Evolutionary conservation across 2,888 invertebrate species (phyloP), one percentile per base, ranked within the genome.

Genomic region (Eudasyphora cyanicolor): DNA sequence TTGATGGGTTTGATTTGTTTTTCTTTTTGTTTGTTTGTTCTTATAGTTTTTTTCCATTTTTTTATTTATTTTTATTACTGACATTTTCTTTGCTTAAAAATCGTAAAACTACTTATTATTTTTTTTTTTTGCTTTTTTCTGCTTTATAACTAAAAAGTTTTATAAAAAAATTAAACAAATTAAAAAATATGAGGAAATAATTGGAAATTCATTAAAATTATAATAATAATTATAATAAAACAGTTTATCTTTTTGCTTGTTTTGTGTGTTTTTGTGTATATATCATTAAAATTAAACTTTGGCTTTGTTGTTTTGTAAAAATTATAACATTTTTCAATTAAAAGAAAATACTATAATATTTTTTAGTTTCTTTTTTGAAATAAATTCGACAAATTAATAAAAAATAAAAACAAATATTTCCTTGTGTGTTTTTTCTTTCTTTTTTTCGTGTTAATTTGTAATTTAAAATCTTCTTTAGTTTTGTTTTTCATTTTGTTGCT

Each of bases 1-100:
- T 91, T 91, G 90, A 90, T 91, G 91, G 92, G 90, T 91, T 90
- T 89, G 89, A 90, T 89, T 89, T 89, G 77, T 82, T 86, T 82
- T 42, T 67, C 24, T 64, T 17, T 35, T 86, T 85, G 69, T 85
- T 85, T 85, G 79, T 76, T 75, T 75, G 81, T 71, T 21, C 24
- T 21, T 76, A 57, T 85, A 38, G n/a, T n/a, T 60, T 32, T 67
- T 24, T 76, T 17, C 27, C 6, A 64, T 70, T 74, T 74, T 45
- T 60, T 42, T 79, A 54, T 75, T 74, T 82, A 29, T 49, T 38
- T 79, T 84, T 79, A 79, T 82, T 76, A 79, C 64, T 71, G 79
- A 84, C 57, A 77, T 80, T 71, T 74, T 42, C 24, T n/a, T n/a
- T n/a, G 35, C 51, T 74, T 79, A 76, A 82, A 80, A 77, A 75